Evolutionary conservation across 2,113 vertebrate species (phyloP), one percentile per base, ranked within the genome.

Genomic region (Shinisaurus crocodilurus): DNA sequence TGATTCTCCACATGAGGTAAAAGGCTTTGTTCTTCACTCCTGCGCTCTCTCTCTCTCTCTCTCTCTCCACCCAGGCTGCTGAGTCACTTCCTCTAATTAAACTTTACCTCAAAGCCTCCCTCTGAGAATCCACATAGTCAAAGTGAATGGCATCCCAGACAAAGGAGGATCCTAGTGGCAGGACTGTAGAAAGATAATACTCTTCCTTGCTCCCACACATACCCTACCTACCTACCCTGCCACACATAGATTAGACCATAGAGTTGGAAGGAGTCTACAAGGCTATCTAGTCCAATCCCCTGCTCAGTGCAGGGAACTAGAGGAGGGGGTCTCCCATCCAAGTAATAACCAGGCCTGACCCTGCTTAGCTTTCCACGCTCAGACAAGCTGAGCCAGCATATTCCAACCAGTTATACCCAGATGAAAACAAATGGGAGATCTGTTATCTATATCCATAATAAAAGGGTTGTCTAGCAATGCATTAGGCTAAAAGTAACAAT

Each of bases 51-150:
- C 91, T 48, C 70, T n/a, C 6, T 79, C 86, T 50, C 63, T 23
- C 37, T 95, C 79, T 74, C 79, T 88, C 65, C 15, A 85, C 84
- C 50, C 77, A 75, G 75, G 85, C 82, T n/a, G 43, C 92, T 93
- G 95, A 95, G 93, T 94, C 95, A 90, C 85, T n/a, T 74, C 29
- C 90, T 86, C 9, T 88, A 88, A 86, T 94, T 75, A 93, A 83
- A 91, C 87, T 67, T 90, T 88, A 57, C 92, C 48, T 0, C 0
- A 63, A 70, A 29, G 29, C 2, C 0, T 84, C 77, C 70, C 0
- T 0, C 2, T 2, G n/a, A 43, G 67, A 40, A 85, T 85, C 72
- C 25, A 69, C 92, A 92, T 85, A 13, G 0, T 92, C 92, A 88
- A 91, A 7, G 0, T 2, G 3, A 3, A 88, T 86, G 82, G 87